Evolutionary conservation across 2,888 invertebrate genomes (phyloP).

Genomic region (Leptinotarsa peninsularis): DNA sequence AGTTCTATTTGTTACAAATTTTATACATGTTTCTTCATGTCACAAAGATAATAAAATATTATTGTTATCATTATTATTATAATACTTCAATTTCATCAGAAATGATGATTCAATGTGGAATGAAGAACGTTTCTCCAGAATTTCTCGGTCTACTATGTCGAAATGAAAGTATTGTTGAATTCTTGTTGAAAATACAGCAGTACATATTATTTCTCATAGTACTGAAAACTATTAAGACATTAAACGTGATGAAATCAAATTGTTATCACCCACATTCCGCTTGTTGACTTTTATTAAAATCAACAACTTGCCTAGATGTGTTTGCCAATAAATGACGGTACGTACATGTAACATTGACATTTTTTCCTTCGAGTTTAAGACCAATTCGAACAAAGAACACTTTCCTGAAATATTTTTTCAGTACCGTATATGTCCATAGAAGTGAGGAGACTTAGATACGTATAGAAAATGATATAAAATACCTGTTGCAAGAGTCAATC

Average conservation of each 20-base stretch:
- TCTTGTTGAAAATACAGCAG: too few relatives aligned
- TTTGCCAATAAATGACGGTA: background rate
- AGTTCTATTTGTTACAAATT: too few relatives aligned
- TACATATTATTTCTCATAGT: too few relatives aligned
- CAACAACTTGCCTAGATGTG: background rate
- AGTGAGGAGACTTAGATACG: constrained; percentile 17
- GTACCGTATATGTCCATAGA: constrained; percentile 9
- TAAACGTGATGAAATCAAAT: background rate
- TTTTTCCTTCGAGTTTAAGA: constrained; percentile 2
- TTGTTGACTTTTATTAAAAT: background rate
- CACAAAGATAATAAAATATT: too few relatives aligned
- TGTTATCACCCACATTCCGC: background rate
- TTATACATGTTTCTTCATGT: too few relatives aligned
- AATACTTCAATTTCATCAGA: too few relatives aligned
- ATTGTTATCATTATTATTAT: too few relatives aligned
- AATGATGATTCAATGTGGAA: too few relatives aligned
- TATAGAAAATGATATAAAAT: constrained; percentile 25
- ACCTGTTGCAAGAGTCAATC: constrained; percentile 25
- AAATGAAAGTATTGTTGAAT: too few relatives aligned
- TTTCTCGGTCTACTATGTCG: too few relatives aligned
- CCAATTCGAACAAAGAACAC: constrained; percentile 12
- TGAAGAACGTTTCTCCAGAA: too few relatives aligned
- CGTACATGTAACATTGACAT: constrained; percentile 7
- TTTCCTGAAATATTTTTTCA: constrained; percentile 17
- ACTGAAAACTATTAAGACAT: background rate